phyloP scores from a whole-genome alignment of 2,797 vertebrate species.

The Adelosebastes latens region DNA sequence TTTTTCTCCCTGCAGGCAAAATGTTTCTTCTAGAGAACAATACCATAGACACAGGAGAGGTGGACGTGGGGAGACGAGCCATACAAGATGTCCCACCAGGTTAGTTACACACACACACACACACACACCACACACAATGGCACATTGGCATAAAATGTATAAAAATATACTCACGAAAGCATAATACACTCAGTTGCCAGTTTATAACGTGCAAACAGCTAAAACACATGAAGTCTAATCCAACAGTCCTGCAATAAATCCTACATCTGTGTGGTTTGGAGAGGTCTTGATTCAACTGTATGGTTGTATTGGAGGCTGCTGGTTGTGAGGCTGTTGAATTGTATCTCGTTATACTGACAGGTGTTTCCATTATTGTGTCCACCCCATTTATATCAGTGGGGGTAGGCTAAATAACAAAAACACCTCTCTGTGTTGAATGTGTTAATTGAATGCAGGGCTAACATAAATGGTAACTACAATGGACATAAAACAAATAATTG shows the following conservation, averaged over 20 bases:
- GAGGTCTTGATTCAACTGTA: neutral
- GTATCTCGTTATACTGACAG: neutral
- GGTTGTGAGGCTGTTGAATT: neutral
- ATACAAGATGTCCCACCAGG: slow-evolving; percentile 93
- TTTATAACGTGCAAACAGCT: neutral
- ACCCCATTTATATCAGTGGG: too few relatives aligned
- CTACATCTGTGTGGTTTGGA: neutral
- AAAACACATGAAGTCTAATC: neutral
- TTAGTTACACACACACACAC: slow-evolving; percentile 8
- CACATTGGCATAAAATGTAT: too few relatives aligned
- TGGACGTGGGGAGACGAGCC: slow-evolving; percentile 93
- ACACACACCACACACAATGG: neutral
- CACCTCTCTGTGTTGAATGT: neutral
- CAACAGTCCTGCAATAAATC: neutral
- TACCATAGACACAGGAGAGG: slow-evolving; percentile 96
- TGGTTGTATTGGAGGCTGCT: neutral
- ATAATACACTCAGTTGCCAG: neutral
- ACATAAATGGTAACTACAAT: neutral
- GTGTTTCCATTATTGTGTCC: neutral
- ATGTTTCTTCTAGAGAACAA: slow-evolving; percentile 95
- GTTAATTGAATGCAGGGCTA: neutral
- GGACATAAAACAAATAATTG: neutral
- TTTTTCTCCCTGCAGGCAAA: slow-evolving; percentile 84
- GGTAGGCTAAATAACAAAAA: too few relatives aligned
- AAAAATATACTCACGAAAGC: neutral